phyloP scores from a whole-genome alignment of 2,113 vertebrate species.

The Poeciliopsis prolifica region DNA sequence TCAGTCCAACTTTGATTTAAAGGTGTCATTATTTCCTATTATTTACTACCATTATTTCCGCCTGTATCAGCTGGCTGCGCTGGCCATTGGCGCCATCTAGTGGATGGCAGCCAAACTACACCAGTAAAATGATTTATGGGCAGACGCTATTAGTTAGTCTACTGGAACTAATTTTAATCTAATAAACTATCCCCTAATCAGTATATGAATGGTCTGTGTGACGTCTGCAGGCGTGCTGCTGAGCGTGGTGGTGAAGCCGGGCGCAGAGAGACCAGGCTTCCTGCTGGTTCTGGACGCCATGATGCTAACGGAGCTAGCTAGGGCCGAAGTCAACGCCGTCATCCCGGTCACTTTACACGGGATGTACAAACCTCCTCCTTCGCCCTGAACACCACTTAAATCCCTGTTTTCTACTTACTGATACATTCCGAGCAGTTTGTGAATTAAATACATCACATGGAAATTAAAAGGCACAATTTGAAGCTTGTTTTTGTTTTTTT shows the following conservation, averaged over 20 bases:
- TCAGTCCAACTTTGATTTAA: too few relatives aligned
- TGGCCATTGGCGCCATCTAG: too few relatives aligned
- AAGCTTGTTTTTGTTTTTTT: background rate
- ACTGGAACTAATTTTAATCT: too few relatives aligned
- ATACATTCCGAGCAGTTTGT: background rate
- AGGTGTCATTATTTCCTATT: too few relatives aligned
- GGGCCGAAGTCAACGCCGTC: slow-evolving; percentile 89
- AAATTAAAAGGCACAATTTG: too few relatives aligned
- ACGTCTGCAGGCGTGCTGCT: slow-evolving; percentile 86
- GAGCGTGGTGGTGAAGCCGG: slow-evolving; percentile 89
- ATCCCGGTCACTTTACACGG: slow-evolving; percentile 95
- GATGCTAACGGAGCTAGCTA: slow-evolving; percentile 90
- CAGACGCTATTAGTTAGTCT: too few relatives aligned
- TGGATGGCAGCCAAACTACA: too few relatives aligned
- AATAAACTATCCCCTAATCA: too few relatives aligned
- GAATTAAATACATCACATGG: background rate
- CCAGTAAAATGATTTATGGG: too few relatives aligned
- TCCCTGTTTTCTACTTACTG: background rate
- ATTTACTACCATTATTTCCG: too few relatives aligned
- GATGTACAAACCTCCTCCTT: slow-evolving; percentile 81
- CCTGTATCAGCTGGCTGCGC: too few relatives aligned
- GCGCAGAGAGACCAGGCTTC: slow-evolving; percentile 86
- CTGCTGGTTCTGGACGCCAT: slow-evolving; percentile 90
- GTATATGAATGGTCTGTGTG: background rate
- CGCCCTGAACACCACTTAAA: background rate